Base-by-base conservation (phyloP, 2,113 vertebrate species). In the Piaya cayana region DNA sequence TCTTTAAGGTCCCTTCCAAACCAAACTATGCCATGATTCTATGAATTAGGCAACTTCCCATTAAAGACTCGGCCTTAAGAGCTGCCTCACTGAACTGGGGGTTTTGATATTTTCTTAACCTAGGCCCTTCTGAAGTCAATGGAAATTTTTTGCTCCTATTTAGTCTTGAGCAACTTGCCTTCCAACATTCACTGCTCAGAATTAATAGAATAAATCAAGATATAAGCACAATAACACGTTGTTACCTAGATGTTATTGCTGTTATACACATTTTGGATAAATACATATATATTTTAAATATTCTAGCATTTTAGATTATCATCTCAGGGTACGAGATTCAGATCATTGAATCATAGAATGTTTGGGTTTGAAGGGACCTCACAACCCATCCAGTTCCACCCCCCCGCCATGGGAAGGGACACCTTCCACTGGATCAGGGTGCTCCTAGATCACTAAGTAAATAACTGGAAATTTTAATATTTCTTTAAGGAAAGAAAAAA, bases 401-500 rank as follows among this genome's bases (percentile, higher is more conserved):
- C 43, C 43, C 12, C 7, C 18, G 43, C 16, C 43, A 45, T 45
- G 43, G 43, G 43, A 15, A 45, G 43, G 43, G 43, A 45, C 15
- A 45, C 43, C 43, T 45, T 19, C 18, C 43, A 45, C 43, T 45
- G 43, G 43, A 45, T 45, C 43, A 45, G 43, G 43, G 15, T 45
- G 43, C 43, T 45, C 43, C 16, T 15, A 45, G 43, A 45, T 19
- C 43, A 45, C 76, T 21, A 56, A 39, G 23, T 8, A 56, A 45
- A 8, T 2, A 11, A 62, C 19, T 1, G 10, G 43, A 39, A 37
- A 59, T 23, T 59, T 17, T 45, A n/a, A 11, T 1, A 10, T 2
- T 5, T 56, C 29, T 55, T 60, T 23, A 81, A 84, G 37, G 32
- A 29, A 37, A 15, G 18, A 9, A 37, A 19, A 45, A 19, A 45